Conservation (phyloP, 1,140 invertebrate genomes). For the Sycobia sp. region DNA sequence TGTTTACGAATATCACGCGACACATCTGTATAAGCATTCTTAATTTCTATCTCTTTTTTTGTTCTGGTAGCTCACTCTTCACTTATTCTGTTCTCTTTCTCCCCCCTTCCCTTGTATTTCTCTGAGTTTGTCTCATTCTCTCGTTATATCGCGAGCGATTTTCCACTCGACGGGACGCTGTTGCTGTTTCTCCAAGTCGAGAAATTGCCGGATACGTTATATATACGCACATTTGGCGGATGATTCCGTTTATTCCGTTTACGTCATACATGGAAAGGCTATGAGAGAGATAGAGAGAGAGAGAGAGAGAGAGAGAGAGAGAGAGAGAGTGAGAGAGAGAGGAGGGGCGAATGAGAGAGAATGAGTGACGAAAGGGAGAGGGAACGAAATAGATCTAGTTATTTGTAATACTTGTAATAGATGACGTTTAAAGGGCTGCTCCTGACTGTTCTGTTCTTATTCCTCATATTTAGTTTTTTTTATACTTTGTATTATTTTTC, state of each 20-base stretch:
- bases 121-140: neutral
- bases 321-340: too few species aligned
- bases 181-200: neutral
- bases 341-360: neutral
- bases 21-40: neutral
- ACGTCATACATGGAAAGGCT: slow-evolving; percentile 17
- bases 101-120: neutral
- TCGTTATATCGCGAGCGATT: slow-evolving; percentile 9
- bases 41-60: slow-evolving; percentile 14
- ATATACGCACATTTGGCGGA: slow-evolving; percentile 33
- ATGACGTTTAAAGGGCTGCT: slow-evolving; percentile 26
- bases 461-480: neutral
- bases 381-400: slow-evolving; percentile 9
- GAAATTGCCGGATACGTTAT: slow-evolving; percentile 34
- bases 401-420: too few species aligned
- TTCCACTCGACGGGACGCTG: slow-evolving; percentile 13
- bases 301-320: neutral
- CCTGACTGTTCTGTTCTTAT: neutral
- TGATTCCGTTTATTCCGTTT: slow-evolving; percentile 32
- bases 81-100: neutral
- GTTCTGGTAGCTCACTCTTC: neutral
- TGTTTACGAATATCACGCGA: slow-evolving; percentile 10
- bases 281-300: neutral
- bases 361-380: neutral
- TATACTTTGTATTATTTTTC: neutral